Conservation (phyloP, 1,140 invertebrate genomes). For the Pectinophora gossypiella region DNA sequence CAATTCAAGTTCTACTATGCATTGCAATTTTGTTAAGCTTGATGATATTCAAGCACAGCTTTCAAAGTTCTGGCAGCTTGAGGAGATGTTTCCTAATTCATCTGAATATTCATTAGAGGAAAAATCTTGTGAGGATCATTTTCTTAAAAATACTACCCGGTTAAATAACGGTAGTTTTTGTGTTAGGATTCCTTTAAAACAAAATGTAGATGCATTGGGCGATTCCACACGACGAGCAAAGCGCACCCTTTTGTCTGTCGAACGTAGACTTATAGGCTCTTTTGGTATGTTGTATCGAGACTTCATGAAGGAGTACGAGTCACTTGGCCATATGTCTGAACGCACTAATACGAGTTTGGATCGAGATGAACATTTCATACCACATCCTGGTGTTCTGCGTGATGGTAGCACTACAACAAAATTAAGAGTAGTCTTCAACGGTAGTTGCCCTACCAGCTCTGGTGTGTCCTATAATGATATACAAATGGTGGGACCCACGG, state of each 20-base stretch:
- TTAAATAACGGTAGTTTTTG: slow-evolving; percentile 8
- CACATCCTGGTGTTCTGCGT: slow-evolving; percentile 6
- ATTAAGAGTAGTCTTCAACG: slow-evolving; percentile 10
- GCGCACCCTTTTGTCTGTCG: slow-evolving; percentile 3
- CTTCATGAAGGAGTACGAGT: slow-evolving; percentile 6
- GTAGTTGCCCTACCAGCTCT: slow-evolving; percentile 13
- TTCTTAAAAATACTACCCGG: slow-evolving; percentile 8
- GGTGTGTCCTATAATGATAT: slow-evolving; percentile 41
- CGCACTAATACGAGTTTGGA: not conserved
- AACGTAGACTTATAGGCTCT: not conserved
- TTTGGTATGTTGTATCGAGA: not conserved
- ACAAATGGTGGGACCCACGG: slow-evolving; percentile 34
- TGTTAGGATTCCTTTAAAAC: slow-evolving; percentile 7
- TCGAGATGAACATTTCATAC: not conserved
- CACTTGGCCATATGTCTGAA: slow-evolving; percentile 8
- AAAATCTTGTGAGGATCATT: slow-evolving; percentile 9
- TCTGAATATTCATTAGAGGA: slow-evolving; percentile 3
- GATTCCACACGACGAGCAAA: slow-evolving; percentile 6
- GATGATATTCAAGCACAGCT: not conserved
- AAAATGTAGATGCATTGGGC: not conserved
- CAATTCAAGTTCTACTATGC: not conserved
- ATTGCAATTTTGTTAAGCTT: not conserved
- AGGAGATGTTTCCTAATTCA: slow-evolving; percentile 4
- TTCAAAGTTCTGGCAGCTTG: slow-evolving; percentile 8
- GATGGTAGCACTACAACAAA: slow-evolving; percentile 3